Conservation (phyloP, 1,140 invertebrate species). For the Hetaerina americana region DNA sequence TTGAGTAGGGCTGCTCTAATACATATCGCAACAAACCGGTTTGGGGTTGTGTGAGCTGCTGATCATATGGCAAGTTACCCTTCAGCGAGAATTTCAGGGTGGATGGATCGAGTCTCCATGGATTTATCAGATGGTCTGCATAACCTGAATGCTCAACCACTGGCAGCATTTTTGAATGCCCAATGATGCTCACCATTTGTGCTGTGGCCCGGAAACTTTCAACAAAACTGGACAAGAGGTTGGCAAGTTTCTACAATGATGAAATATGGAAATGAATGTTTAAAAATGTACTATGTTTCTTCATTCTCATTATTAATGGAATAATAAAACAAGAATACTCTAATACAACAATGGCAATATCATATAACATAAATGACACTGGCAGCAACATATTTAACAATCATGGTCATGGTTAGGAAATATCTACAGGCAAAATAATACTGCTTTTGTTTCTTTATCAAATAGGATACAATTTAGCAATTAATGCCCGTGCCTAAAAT, state of each 20-base stretch:
- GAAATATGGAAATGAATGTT: not conserved
- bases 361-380: constrained; percentile 5
- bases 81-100: constrained; percentile 79
- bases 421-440: constrained; percentile 1
- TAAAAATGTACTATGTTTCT: too few species aligned
- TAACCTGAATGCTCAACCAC: constrained; percentile 88
- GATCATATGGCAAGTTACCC: constrained; percentile 83
- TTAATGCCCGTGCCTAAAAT: too few species aligned
- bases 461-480: too few species aligned
- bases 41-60: constrained; percentile 80
- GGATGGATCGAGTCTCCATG: constrained; percentile 80
- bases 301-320: not conserved
- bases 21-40: constrained; percentile 78
- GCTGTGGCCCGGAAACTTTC: constrained; percentile 83
- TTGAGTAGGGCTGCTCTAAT: constrained; percentile 86
- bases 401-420: not conserved
- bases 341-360: constrained; percentile 4
- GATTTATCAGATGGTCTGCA: constrained; percentile 73
- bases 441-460: too few species aligned
- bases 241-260: constrained; percentile 59
- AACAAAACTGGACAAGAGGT: constrained; percentile 74
- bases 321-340: constrained; percentile 11
- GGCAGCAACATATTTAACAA: too few species aligned
- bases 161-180: constrained; percentile 77
- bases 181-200: constrained; percentile 90